A percentile compares a stretch with the other conserved stretches of the same genome.
Evolutionary conservation across 2,113 vertebrate species (phyloP).

Genomic region (Rhynchomys soricoides): DNA sequence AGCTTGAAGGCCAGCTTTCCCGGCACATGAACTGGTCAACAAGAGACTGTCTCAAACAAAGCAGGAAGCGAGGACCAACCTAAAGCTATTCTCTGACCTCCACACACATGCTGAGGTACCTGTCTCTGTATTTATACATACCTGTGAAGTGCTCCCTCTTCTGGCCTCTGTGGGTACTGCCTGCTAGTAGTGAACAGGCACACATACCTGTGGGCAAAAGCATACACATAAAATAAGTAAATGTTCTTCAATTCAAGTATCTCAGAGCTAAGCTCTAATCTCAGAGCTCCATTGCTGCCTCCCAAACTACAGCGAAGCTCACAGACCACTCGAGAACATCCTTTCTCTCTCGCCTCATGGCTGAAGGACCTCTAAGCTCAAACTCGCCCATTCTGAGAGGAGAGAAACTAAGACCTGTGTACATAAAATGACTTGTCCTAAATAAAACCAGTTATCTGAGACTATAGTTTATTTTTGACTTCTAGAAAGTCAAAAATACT

Average conservation of each 20-base stretch:
- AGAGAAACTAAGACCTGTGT: not conserved
- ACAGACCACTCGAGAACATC: too few species aligned
- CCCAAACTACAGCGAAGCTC: not conserved
- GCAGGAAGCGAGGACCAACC: not conserved
- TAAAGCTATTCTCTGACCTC: not conserved
- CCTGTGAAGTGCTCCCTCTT: not conserved
- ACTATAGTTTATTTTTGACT: not conserved
- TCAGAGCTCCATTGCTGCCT: not conserved
- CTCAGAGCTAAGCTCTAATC: not conserved
- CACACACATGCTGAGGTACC: not conserved
- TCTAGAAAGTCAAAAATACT: too few species aligned
- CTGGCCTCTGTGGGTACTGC: not conserved
- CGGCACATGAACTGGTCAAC: not conserved
- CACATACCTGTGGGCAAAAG: not conserved
- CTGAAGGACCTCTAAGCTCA: not conserved
- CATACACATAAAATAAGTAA: not conserved
- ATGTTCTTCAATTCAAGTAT: not conserved
- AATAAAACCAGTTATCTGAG: not conserved
- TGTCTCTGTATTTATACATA: not conserved
- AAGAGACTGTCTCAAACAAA: not conserved
- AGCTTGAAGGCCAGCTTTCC: not conserved
- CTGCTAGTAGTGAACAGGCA: not conserved
- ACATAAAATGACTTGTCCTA: not conserved
- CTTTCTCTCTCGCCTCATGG: not conserved
- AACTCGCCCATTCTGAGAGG: not conserved